A percentile compares a stretch with the other conserved stretches of the same genome.
These are phyloP conservation scores for Epizoanthus ramosus DNA, from an alignment of 92 coral and sea anemone species.

Conservation along the genomic window DNA sequence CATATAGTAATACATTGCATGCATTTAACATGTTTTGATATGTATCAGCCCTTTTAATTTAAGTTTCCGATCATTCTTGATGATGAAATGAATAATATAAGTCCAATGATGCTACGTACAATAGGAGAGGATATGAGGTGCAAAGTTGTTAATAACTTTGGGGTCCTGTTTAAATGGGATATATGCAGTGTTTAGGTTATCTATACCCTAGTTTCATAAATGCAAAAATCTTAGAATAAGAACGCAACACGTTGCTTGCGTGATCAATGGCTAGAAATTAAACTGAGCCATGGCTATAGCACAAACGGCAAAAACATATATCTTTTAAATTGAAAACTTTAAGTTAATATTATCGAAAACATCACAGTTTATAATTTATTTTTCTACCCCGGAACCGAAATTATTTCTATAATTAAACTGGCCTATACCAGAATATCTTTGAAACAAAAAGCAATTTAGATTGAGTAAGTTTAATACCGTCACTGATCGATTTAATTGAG, in stretches of 20 bases:
- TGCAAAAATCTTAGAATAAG: too few species aligned
- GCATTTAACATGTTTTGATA: neutral
- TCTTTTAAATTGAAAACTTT: neutral
- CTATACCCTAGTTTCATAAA: neutral
- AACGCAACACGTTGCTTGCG: too few species aligned
- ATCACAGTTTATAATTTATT: conserved; percentile 2
- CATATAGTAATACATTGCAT: neutral
- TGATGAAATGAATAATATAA: conserved; percentile 2
- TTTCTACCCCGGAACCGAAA: conserved; percentile 29
- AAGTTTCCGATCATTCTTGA: neutral
- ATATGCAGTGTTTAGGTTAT: too few species aligned
- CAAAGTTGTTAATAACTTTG: neutral
- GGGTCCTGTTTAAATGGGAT: conserved; percentile 8
- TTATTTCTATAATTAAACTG: conserved; percentile 12
- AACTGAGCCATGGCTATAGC: too few species aligned
- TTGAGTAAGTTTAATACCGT: too few species aligned
- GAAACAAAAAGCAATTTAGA: too few species aligned
- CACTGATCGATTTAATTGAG: too few species aligned
- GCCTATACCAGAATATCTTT: too few species aligned
- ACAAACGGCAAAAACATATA: neutral
- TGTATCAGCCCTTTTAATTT: neutral
- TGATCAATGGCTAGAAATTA: too few species aligned
- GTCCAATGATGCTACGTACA: neutral
- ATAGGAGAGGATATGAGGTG: neutral
- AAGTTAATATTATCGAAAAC: conserved; percentile 8